Conservation (phyloP, 2,113 vertebrate species). For the Oreochromis aureus region DNA sequence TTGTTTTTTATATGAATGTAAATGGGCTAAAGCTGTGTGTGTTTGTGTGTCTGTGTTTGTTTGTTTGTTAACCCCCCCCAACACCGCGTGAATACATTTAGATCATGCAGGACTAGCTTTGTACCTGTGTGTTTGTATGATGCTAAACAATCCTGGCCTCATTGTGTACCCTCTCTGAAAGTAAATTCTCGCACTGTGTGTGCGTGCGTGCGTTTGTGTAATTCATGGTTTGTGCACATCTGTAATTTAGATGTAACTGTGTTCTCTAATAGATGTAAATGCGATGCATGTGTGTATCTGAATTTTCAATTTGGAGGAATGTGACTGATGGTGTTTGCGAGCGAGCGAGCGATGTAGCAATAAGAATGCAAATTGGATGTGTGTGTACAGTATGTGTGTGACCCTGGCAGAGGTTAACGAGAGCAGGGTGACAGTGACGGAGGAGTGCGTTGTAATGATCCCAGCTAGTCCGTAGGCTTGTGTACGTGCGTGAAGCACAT, state of each 20-base stretch:
- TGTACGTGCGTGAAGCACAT: background rate
- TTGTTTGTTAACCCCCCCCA: background rate
- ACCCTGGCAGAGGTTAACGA: constrained; percentile 57
- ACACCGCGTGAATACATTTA: background rate
- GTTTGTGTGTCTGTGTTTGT: background rate
- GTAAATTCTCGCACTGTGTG: background rate
- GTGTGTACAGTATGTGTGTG: constrained; percentile 19
- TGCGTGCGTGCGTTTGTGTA: background rate
- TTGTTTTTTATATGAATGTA: constrained; percentile 52
- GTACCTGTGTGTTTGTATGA: background rate
- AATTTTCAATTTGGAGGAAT: constrained; percentile 49
- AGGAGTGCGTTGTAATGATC: constrained; percentile 46
- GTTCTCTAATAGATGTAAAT: constrained; percentile 47
- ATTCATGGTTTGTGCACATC: background rate
- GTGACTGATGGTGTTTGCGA: constrained; percentile 53
- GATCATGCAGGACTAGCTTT: background rate
- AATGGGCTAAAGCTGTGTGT: background rate
- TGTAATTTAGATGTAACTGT: constrained; percentile 29
- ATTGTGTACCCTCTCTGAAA: constrained; percentile 23
- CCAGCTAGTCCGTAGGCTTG: constrained; percentile 23
- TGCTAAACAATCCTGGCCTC: background rate
- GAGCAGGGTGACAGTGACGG: constrained; percentile 42
- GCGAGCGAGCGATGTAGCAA: constrained; percentile 21
- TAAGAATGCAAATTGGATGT: constrained; percentile 55
- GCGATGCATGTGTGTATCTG: constrained; percentile 40